A percentile compares a stretch with the other conserved stretches of the same genome.
Conservation (phyloP, 2,888 invertebrate species). For the Tetragnatha montana region DNA sequence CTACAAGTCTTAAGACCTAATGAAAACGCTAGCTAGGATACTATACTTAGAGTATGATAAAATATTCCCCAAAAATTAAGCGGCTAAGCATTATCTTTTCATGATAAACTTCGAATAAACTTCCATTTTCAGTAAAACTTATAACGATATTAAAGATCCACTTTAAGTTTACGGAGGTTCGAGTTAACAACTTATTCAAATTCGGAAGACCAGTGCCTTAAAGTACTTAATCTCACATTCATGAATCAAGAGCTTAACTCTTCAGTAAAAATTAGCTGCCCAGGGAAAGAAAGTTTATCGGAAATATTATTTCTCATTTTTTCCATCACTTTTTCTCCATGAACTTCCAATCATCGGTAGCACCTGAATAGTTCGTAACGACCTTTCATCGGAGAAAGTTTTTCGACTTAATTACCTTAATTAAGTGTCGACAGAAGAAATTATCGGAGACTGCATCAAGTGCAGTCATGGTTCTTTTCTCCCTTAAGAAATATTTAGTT, state of each 20-base stretch:
- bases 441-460: slow-evolving; percentile 60
- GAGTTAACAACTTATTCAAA: background rate
- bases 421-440: slow-evolving; percentile 51
- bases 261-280: background rate
- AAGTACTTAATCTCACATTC: slow-evolving; percentile 15
- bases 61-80: background rate
- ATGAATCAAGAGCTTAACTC: slow-evolving; percentile 9
- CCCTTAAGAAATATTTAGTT: background rate
- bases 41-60: background rate
- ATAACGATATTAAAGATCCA: background rate
- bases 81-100: background rate
- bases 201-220: background rate
- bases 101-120: background rate
- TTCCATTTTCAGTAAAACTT: background rate
- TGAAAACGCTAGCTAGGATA: too few relatives aligned
- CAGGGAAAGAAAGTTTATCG: slow-evolving; percentile 40
- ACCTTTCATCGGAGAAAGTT: slow-evolving; percentile 39
- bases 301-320: slow-evolving; percentile 39
- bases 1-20: too few relatives aligned
- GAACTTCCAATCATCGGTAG: slow-evolving; percentile 2
- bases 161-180: background rate
- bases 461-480: slow-evolving; percentile 5
- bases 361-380: slow-evolving; percentile 44
- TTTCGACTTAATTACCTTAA: slow-evolving; percentile 61
- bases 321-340: slow-evolving; percentile 20